Percentiles rank a stretch among this genome's conserved stretches.
phyloP scores from a whole-genome alignment of 2,113 vertebrate genomes.

The Tragelaphus imberbis region DNA sequence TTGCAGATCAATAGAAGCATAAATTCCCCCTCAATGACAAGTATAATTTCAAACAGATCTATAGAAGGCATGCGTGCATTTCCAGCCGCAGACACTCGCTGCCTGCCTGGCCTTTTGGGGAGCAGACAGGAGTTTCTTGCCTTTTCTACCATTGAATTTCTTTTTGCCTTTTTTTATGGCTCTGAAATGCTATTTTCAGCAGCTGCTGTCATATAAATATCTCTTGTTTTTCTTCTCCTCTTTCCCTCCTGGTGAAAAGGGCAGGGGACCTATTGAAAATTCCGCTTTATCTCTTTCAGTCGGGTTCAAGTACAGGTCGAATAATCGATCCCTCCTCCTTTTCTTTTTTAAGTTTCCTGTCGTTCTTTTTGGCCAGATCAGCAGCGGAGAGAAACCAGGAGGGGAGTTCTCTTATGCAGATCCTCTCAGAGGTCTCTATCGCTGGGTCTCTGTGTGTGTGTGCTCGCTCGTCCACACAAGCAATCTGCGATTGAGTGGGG shows the following conservation, averaged over 20 bases:
- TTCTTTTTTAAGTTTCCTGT: constrained; percentile 93
- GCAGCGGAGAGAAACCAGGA: constrained; percentile 87
- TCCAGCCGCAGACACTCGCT: constrained; percentile 73
- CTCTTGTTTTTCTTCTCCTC: constrained; percentile 88
- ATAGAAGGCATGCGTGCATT: constrained; percentile 87
- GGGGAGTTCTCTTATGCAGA: constrained; percentile 86
- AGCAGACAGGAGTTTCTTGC: constrained; percentile 80
- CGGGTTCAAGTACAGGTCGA: constrained; percentile 97
- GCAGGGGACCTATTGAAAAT: constrained; percentile 90
- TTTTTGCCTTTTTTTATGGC: constrained; percentile 84
- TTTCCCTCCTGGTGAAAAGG: constrained; percentile 89
- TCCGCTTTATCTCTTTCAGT: constrained; percentile 91
- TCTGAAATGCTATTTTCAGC: constrained; percentile 89
- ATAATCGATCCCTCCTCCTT: constrained; percentile 92
- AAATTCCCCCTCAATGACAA: constrained; percentile 99
- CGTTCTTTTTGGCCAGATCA: constrained; percentile 95
- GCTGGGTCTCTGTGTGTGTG: neutral
- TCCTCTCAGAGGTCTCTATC: neutral
- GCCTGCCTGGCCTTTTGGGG: constrained; percentile 76
- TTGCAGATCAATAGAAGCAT: constrained; percentile 97
- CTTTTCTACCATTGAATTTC: constrained; percentile 81
- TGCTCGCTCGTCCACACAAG: neutral
- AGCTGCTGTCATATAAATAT: constrained; percentile 90
- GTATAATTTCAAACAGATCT: constrained; percentile 99
- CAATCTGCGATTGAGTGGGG: neutral